Evolutionary conservation across 2,113 vertebrate genomes (phyloP).

Genomic region (Riparia riparia): DNA sequence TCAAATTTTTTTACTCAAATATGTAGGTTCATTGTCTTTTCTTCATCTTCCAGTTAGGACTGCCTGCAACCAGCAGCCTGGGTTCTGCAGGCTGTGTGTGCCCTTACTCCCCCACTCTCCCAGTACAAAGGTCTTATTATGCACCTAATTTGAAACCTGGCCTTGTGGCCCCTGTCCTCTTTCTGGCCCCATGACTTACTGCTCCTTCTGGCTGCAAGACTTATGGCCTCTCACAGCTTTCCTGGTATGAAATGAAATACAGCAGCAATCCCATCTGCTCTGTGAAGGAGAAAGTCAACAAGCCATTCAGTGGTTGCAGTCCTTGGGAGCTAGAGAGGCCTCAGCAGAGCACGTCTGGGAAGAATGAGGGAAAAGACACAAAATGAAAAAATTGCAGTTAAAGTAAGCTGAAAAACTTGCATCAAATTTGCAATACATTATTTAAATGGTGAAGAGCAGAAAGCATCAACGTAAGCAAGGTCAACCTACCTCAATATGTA

Average conservation of each 20-base stretch:
- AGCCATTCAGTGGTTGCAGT: background rate
- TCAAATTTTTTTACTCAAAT: background rate
- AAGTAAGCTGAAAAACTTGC: background rate
- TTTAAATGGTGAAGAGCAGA: background rate
- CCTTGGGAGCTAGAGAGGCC: background rate
- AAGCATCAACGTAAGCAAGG: background rate
- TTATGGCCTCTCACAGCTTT: background rate
- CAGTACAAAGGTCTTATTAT: background rate
- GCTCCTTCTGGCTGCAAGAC: background rate
- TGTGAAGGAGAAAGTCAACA: background rate
- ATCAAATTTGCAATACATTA: background rate
- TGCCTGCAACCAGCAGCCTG: background rate
- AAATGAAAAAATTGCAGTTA: background rate
- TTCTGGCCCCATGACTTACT: background rate
- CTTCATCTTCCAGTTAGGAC: background rate
- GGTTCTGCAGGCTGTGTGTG: background rate
- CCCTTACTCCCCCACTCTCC: background rate
- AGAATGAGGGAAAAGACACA: background rate
- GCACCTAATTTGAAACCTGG: conserved; percentile 11
- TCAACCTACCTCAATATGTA: background rate
- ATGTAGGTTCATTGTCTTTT: background rate
- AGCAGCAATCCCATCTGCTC: background rate
- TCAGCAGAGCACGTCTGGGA: background rate
- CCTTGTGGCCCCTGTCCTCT: background rate
- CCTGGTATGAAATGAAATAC: background rate